These are phyloP conservation scores for Dicentrarchus labrax DNA, from an alignment of 2,113 vertebrate genomes.

Conservation along the genomic window DNA sequence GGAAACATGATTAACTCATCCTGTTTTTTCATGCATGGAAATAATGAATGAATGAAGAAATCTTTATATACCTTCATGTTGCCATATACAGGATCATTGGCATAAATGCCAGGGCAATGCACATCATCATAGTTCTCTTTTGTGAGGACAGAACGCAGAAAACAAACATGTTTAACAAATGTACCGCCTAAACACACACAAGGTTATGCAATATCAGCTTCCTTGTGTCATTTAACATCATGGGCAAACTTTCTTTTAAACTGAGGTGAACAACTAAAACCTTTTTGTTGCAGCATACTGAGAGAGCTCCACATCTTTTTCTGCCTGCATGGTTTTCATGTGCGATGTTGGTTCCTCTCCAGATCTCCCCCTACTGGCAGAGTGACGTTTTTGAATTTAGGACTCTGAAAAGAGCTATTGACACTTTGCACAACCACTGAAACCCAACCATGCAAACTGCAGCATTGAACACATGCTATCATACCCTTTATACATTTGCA, in stretches of 20 bases:
- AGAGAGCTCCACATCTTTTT: constrained; percentile 1
- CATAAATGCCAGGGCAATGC: background rate
- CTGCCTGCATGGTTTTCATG: background rate
- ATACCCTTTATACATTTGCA: background rate
- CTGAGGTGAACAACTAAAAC: constrained; percentile 9
- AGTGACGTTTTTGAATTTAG: background rate
- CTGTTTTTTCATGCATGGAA: background rate
- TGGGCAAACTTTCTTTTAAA: background rate
- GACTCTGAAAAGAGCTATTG: background rate
- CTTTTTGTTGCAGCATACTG: constrained; percentile 13
- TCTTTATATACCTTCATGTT: constrained; percentile 55
- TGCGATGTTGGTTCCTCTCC: background rate
- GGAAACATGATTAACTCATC: constrained; percentile 6
- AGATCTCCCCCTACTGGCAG: constrained; percentile 39
- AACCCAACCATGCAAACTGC: background rate
- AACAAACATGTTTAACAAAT: background rate
- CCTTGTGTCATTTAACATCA: background rate
- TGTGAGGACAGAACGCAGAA: constrained; percentile 43
- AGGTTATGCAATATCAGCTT: background rate
- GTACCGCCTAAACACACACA: background rate
- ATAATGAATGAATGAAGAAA: background rate
- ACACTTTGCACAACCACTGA: background rate
- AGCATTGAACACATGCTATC: background rate
- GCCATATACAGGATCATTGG: constrained; percentile 38
- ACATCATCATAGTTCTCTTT: background rate